Conservation (phyloP, 2,888 invertebrate species). For the Limnephilus marmoratus region DNA sequence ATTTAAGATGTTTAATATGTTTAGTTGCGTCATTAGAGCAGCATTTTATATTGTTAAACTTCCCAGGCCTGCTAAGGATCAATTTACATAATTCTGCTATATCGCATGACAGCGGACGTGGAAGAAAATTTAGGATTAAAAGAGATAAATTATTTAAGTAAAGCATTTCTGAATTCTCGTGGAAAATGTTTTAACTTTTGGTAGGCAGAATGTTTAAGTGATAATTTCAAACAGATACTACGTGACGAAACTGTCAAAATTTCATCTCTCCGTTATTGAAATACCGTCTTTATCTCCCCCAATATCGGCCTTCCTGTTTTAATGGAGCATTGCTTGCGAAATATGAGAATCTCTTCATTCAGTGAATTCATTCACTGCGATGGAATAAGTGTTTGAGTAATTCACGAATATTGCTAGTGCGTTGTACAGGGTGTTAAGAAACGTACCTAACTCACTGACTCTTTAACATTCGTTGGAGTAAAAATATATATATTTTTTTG, state of each 20-base stretch:
- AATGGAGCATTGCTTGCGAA: neutral
- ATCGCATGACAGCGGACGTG: neutral
- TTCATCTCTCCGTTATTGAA: neutral
- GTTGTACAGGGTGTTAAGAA: neutral
- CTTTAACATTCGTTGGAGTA: too few species aligned
- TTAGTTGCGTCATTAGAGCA: conserved; percentile 46
- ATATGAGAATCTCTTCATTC: neutral
- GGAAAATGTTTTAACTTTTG: conserved; percentile 2
- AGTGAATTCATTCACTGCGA: neutral
- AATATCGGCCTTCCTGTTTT: neutral
- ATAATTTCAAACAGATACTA: neutral
- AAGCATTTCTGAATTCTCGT: neutral
- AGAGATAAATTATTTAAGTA: neutral
- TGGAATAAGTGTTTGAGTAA: neutral
- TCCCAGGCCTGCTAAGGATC: conserved; percentile 4
- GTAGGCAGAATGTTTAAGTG: neutral
- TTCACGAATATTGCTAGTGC: neutral
- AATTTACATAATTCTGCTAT: neutral
- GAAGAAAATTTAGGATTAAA: neutral
- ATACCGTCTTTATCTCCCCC: neutral
- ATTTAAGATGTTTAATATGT: conserved; percentile 49
- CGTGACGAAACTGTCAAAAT: neutral
- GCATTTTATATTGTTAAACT: conserved; percentile 38
- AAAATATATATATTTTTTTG: too few species aligned
- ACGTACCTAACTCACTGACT: too few species aligned